Evolutionary conservation across 2,888 invertebrate species (phyloP), one percentile per base, ranked within the genome.

Genomic region (Acronicta alni): DNA sequence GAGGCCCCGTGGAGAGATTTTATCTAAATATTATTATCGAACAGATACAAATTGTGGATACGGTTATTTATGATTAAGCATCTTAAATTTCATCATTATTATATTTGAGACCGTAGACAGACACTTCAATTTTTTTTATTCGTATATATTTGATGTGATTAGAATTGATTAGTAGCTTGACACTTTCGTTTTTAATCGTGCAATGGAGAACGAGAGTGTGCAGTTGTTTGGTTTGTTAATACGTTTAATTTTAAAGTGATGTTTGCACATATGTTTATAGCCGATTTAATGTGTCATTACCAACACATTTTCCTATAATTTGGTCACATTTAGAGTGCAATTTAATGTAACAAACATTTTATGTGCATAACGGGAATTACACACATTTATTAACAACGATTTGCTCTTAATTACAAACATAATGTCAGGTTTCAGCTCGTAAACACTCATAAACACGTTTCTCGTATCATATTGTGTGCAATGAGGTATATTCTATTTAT

Each of bases 141-240:
- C n/a, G n/a, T n/a, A n/a, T n/a, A n/a, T n/a, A n/a, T n/a, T 69
- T 49, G 46, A 20, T 74, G 52, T 69, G 49, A 69, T 69, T 63
- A 63, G 56, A 62, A 68, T 68, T 45, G 35, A 38, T 61, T 55
- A 37, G 35, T 8, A 41, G 9, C 18, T 23, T 23, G 15, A 49
- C 26, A 73, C 35, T 69, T 73, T 69, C 35, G 18, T 14, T 68
- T 53, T 59, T 49, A 55, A 57, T 32, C 0, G 38, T n/a, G 10
- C 14, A 42, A 9, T 14, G 9, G 14, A 52, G 38, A 7, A 2
- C 15, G 20, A 37, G 18, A 16, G 30, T 3, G 3, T 30, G n/a
- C n/a, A 35, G 18, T 38, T 2, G 8, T n/a, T 37, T 15, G 0
- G 14, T 30, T 57, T 16, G 2, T n/a, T 18, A 26, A 10, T 41